Percentiles rank a stretch among this genome's conserved stretches.
Conservation (phyloP, 1,140 invertebrate genomes). For the Scaptodrosophila lebanonensis region DNA sequence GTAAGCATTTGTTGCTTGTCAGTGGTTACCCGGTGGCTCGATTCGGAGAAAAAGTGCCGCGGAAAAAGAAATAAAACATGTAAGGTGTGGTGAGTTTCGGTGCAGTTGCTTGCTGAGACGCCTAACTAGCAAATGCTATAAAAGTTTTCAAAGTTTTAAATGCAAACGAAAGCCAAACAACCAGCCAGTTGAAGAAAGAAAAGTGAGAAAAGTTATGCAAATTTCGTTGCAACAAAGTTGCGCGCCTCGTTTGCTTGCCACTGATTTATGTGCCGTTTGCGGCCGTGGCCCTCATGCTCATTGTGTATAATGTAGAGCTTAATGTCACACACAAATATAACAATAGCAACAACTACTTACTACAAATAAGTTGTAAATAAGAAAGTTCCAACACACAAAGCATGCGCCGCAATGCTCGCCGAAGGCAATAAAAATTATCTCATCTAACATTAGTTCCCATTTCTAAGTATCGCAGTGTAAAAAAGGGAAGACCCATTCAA, state of each 20-base stretch:
- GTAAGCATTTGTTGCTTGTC: conserved; percentile 57
- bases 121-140: conserved; percentile 47
- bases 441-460: too few relatives aligned
- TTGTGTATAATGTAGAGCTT: conserved; percentile 53
- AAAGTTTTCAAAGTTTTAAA: conserved; percentile 56
- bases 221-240: conserved; percentile 69
- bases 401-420: too few relatives aligned
- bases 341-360: neutral
- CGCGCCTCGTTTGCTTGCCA: conserved; percentile 56
- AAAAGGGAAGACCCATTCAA: too few relatives aligned
- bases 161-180: conserved; percentile 9
- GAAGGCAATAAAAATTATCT: too few relatives aligned
- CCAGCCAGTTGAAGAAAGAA: conserved; percentile 4
- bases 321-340: conserved; percentile 38
- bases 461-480: too few relatives aligned
- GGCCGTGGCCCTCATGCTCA: conserved; percentile 38
- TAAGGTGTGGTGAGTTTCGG: too few relatives aligned
- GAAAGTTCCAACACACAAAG: too few relatives aligned
- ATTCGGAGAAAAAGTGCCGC: too few relatives aligned
- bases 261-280: conserved; percentile 67
- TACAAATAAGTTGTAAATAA: too few relatives aligned
- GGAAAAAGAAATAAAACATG: too few relatives aligned
- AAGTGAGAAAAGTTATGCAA: conserved; percentile 59
- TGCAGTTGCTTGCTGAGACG: conserved; percentile 18
- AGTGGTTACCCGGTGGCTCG: conserved; percentile 2